These are phyloP conservation scores for Salvator merianae DNA, from an alignment of 2,113 vertebrate species.

Conservation along the genomic window DNA sequence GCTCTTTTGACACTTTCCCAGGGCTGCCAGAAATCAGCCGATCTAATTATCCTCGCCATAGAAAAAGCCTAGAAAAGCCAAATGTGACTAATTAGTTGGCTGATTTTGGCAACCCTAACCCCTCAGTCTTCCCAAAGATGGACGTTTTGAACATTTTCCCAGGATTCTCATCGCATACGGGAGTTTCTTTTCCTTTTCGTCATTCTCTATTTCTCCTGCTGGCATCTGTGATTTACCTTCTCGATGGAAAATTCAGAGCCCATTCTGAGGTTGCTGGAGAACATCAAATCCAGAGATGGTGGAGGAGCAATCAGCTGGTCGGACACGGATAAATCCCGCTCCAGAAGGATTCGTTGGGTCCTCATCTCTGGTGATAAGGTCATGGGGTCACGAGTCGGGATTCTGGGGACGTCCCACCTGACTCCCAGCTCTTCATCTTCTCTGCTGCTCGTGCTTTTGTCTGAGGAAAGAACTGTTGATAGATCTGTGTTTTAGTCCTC, in stretches of 20 bases:
- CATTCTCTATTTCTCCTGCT: no score
- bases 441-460: not conserved
- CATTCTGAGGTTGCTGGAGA: not conserved
- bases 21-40: no score
- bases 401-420: not conserved
- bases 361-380: not conserved
- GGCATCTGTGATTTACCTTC: not conserved
- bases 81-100: no score
- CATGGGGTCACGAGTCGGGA: no score
- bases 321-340: fast-evolving
- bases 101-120: no score
- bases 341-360: fast-evolving
- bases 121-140: no score
- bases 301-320: not conserved
- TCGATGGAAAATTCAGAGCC: not conserved
- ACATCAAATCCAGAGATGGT: not conserved
- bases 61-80: no score
- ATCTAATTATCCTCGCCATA: no score
- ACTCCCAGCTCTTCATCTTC: not conserved
- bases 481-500: not conserved
- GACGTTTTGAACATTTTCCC: no score
- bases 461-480: not conserved
- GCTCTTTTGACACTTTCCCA: no score
- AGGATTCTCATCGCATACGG: no score
- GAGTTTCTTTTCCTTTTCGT: no score